Evolutionary conservation across 2,888 invertebrate species (phyloP), one percentile per base, ranked within the genome.

Genomic region (Malthinus flaveolus): DNA sequence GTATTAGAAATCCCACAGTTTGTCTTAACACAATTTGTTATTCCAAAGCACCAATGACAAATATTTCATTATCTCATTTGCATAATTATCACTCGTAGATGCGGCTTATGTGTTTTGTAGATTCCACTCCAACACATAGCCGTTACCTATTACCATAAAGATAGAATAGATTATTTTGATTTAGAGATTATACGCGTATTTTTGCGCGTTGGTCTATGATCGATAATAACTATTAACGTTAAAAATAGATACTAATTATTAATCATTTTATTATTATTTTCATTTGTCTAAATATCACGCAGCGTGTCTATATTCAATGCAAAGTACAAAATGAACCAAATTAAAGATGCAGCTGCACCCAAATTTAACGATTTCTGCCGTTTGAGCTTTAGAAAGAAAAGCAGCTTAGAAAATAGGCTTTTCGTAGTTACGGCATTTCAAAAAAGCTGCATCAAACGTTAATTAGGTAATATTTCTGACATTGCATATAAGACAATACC

Each of bases 161-260:
- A 36, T 54, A 47, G 46, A 31, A 46, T 48, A 39, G 54, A 54
- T 48, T 54, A 48, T 47, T 54, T 54, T 54, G 46, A 54, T 54
- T 54, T 54, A 48, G 35, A 33, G 32, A 54, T 54, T 34, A 10
- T 9, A 31, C 10, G 44, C 12, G 15, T 15, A 23, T 42, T 42
- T 42, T 42, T 42, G 13, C 13, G 36, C 36, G n/a, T 11, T 46
- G 7, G 32, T 23, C 32, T 46, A 32, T 46, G 32, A 46, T 32
- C 10, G 32, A 32, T 46, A 32, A 32, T 46, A 32, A 32, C 11
- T 32, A 46, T 32, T 13, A 9, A 32, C 7, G 3, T 32, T 32
- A 46, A 46, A 32, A 46, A 11, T 31, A 32, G 32, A 7, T 46
- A 32, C 31, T 45, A 32, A 46, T 13, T 46, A 46, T 12, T 12